Evolutionary conservation across 2,888 invertebrate species (phyloP), one percentile per base, ranked within the genome.

Genomic region (Eurytoma californica): DNA sequence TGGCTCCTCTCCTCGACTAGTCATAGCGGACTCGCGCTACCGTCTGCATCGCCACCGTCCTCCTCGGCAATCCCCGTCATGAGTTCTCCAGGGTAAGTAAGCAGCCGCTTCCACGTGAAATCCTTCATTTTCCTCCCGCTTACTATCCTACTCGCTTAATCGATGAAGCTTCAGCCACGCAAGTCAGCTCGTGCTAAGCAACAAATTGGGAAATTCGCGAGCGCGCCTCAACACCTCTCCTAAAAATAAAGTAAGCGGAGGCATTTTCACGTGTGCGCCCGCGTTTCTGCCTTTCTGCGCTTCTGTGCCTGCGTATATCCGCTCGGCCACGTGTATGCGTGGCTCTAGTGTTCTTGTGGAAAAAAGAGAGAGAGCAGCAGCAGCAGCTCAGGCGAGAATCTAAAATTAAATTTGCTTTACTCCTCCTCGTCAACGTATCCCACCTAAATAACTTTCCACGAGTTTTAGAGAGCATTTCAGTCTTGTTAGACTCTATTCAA

Each of bases 171-270:
- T 51, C 20, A 13, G 5, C n/a, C 65, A 16, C 24, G 39, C 24
- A 1, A 24, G 24, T 24, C 24, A 24, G 24, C 24, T 24, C 2
- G 49, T 5, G n/a, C 47, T n/a, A 2, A 39, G n/a, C 13, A 57
- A 18, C 9, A 47, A 13, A 39, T 39, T 49, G 57, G 49, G 51
- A 51, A 61, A 49, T 57, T 58, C 60, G 58, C 18, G 39, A 9
- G 9, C 9, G 39, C 39, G 39, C 39, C 39, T 39, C 39, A 39
- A 39, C 9, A 39, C 39, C 39, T 7, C 82, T 85, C 83, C 87
- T 87, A 88, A 88, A 88, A 88, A 88, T 88, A 88, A 88, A 85
- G 85, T 87, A 87, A 88, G 87, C 87, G 86, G 85, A 86, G 87
- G 86, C 84, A 86, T 88, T 88, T 88, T 86, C 39, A 39, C 39